A percentile compares a stretch with the other conserved stretches of the same genome.
Evolutionary conservation across 2,113 vertebrate species (phyloP).

Genomic region (Ptilorrhoa leucosticta): DNA sequence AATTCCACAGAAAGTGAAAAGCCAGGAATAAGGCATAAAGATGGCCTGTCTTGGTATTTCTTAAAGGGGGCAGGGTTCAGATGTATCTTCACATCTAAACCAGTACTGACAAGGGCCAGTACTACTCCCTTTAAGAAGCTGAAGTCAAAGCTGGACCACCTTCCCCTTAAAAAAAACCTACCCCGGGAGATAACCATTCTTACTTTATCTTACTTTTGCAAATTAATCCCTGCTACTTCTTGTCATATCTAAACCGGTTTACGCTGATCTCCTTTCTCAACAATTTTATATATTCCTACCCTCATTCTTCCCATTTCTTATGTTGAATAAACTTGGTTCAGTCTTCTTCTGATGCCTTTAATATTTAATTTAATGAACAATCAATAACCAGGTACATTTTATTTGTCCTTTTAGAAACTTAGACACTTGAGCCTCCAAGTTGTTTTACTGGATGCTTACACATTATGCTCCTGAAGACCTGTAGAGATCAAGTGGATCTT

Average conservation of each 20-base stretch:
- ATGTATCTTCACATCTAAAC: background rate
- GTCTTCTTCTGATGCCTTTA: background rate
- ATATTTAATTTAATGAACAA: background rate
- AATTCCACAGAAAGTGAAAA: background rate
- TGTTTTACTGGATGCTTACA: background rate
- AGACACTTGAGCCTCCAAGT: background rate
- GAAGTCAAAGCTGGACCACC: background rate
- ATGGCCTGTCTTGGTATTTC: background rate
- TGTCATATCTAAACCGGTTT: background rate
- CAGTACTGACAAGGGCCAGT: background rate
- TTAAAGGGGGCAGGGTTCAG: background rate
- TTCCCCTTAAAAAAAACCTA: background rate
- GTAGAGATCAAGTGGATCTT: background rate
- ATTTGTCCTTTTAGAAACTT: background rate
- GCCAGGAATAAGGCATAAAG: background rate
- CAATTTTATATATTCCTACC: background rate
- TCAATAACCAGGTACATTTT: background rate
- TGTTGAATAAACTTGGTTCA: background rate
- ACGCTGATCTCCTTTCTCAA: background rate
- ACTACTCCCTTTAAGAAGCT: background rate
- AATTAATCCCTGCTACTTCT: background rate
- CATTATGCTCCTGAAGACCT: background rate
- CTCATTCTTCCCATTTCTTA: background rate
- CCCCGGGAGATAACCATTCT: background rate
- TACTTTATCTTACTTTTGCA: background rate